Conservation (phyloP, 2,888 invertebrate species). For the Willowsia nigromaculata region DNA sequence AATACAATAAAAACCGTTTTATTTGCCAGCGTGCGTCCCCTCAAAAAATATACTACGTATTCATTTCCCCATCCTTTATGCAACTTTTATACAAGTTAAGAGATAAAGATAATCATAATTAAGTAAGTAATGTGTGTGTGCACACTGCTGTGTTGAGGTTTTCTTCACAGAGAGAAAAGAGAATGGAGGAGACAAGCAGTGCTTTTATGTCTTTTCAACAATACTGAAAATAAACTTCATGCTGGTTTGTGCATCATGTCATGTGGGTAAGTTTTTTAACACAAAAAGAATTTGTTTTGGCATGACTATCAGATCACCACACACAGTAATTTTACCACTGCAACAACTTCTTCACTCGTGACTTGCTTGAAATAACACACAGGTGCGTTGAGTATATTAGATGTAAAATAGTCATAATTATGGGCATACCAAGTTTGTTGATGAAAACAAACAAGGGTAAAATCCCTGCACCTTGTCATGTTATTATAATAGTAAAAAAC, state of each 20-base stretch:
- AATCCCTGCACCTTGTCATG: conserved; percentile 36
- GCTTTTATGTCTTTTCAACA: conserved; percentile 55
- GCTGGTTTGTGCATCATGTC: conserved; percentile 34
- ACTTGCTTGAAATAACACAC: conserved; percentile 28
- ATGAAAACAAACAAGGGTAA: conserved; percentile 22
- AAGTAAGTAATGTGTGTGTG: conserved; percentile 40
- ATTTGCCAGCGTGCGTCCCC: conserved; percentile 61
- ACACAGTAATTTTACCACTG: too few species aligned
- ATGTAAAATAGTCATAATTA: conserved; percentile 21
- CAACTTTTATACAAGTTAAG: conserved; percentile 26
- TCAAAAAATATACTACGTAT: not conserved
- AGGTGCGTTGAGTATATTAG: not conserved
- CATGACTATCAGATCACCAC: not conserved
- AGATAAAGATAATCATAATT: conserved; percentile 66
- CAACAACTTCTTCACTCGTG: conserved; percentile 43
- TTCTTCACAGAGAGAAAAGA: not conserved
- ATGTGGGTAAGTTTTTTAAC: not conserved
- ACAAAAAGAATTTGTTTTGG: not conserved
- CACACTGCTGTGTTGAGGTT: conserved; percentile 13
- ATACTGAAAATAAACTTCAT: conserved; percentile 26
- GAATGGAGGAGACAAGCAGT: conserved; percentile 53
- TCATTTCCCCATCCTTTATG: not conserved
- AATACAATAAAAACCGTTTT: conserved; percentile 69
- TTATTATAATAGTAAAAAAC: not conserved
- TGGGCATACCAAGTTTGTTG: too few species aligned